phyloP scores from a whole-genome alignment of 2,797 vertebrate genomes.

The Macropus fuliginosus region DNA sequence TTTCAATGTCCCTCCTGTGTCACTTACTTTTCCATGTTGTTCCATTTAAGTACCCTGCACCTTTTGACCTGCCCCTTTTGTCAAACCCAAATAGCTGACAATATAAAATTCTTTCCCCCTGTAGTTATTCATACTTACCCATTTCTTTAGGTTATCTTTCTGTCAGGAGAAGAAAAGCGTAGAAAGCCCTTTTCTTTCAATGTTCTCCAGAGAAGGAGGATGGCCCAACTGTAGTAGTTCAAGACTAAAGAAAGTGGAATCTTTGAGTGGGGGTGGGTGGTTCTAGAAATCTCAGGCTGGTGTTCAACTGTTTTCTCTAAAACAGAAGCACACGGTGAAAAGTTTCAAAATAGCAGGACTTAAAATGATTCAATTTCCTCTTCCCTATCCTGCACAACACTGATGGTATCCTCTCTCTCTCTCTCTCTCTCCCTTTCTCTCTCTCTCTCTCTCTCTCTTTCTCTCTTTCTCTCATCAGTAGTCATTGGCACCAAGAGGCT shows the following conservation, averaged over 20 bases:
- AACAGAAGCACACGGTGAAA: background rate
- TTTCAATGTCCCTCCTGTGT: background rate
- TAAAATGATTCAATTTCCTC: background rate
- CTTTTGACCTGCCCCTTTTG: background rate
- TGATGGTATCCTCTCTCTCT: background rate
- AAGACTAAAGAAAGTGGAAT: background rate
- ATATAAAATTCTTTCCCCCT: background rate
- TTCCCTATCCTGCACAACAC: background rate
- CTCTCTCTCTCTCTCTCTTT: rapidly evolving
- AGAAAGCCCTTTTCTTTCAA: background rate
- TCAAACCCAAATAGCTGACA: background rate
- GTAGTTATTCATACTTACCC: background rate
- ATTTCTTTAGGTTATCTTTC: background rate
- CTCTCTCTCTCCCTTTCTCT: background rate
- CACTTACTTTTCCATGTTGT: background rate
- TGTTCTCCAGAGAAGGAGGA: background rate
- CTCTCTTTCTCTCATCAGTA: background rate
- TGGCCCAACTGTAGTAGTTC: background rate
- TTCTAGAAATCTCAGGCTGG: background rate
- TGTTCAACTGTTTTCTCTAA: background rate
- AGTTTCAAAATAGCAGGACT: background rate
- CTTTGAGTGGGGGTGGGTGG: background rate
- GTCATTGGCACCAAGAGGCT: background rate
- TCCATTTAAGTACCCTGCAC: background rate
- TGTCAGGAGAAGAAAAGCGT: background rate